Evolutionary conservation across 2,113 vertebrate genomes (phyloP).

Genomic region (Monopterus albus): DNA sequence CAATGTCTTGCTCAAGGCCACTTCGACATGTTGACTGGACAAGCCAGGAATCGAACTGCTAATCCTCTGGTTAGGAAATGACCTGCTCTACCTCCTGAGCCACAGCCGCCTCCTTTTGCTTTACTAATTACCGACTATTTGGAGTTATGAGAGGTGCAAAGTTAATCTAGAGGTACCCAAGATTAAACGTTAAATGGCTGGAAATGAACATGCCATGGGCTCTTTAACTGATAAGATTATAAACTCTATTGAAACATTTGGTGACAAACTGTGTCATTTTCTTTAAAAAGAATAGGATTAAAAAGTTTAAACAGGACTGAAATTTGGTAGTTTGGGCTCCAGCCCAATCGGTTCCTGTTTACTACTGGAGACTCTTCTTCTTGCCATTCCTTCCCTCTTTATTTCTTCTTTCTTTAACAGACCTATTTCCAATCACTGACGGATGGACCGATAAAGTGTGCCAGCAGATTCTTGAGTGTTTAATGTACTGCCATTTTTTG

Average conservation of each 20-base stretch:
- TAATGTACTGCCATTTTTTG: conserved; percentile 20
- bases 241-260: conserved; percentile 28
- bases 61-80: no score
- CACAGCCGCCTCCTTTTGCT: no score
- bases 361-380: conserved; percentile 24
- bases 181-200: no score
- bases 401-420: conserved; percentile 14
- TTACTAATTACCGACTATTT: no score
- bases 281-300: conserved; percentile 27
- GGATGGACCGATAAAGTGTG: conserved; percentile 32
- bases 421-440: conserved; percentile 42
- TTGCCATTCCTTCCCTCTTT: background rate
- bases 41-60: no score
- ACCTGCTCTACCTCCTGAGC: no score
- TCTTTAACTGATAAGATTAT: no score
- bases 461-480: conserved; percentile 33
- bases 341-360: conserved; percentile 45
- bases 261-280: conserved; percentile 42
- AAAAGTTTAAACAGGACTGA: conserved; percentile 17
- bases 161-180: no score
- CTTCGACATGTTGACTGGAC: no score
- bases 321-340: conserved; percentile 24
- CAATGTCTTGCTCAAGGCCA: no score
- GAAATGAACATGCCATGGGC: no score
- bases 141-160: no score